Base-by-base conservation (phyloP, 2,888 invertebrate genomes). In the Frankliniella fusca region DNA sequence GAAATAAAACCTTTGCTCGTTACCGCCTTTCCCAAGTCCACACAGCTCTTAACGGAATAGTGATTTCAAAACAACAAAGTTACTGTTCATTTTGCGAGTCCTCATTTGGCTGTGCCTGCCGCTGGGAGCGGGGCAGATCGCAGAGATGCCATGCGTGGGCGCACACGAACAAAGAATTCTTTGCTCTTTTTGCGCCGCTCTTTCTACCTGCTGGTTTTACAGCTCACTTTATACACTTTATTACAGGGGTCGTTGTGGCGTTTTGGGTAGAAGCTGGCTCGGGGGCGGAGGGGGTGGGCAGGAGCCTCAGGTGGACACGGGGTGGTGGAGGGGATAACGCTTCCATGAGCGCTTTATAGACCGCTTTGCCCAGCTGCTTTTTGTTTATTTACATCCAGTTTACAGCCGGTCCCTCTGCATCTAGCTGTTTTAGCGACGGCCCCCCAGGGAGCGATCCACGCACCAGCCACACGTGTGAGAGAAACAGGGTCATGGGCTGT, bases 151-250 rank as follows among this genome's bases (percentile, higher is more conserved):
- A 38, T 38, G 38, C 38, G 38, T 61, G 61, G 61, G 18, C 61
- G 18, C 61, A 61, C 61, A n/a, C 23, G 9, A n/a, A 70, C n/a
- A 70, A 23, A 23, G 70, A 70, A 70, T 70, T 70, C 70, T 23
- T 23, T 7, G 61, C 38, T 38, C 38, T 2, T 54, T 54, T 54
- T 54, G 18, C 54, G 18, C 15, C 2, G 15, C 54, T 23, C 23
- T 23, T 23, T 12, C 18, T n/a, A 65, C 65, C 65, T 38, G 38
- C 38, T 38, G 38, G 38, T 70, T 70, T 70, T 70, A 70, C 70
- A 70, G 70, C 70, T 23, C 70, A 70, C 23, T 70, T 70, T 70
- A 70, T 70, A 70, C 70, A 23, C 70, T 70, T 70, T n/a, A 70
- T 70, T 61, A 61, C 61, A 61, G 61, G 7, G 38, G 20, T n/a